Base-by-base conservation (phyloP, 2,888 invertebrate genomes). In the Metellina segmentata region DNA sequence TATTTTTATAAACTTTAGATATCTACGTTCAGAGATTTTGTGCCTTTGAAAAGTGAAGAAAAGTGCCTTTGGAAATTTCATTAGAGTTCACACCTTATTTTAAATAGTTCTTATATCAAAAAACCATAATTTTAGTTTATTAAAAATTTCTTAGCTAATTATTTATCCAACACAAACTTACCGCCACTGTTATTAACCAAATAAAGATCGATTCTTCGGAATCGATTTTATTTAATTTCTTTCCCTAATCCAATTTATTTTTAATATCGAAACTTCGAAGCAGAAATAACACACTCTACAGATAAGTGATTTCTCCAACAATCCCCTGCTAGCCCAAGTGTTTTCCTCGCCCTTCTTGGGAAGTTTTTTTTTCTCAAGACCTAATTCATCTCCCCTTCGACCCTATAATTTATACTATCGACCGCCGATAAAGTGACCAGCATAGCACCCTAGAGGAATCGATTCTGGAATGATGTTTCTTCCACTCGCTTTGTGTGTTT, bases 381-480 rank as follows among this genome's bases (percentile, higher is more conserved):
- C 72, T 81, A 52, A 51, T 72, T 48, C 71, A 11, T 34, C 71
- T 72, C 19, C 11, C 34, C 70, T 78, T 52, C 11, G 53, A 19
- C 87, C 53, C 75, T 88, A 75, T 69, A 88, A 88, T 88, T 88
- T 88, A 81, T 88, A 74, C 74, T 49, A 88, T 88, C 81, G 81
- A 88, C 61, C 69, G 20, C 61, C 72, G 61, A 81, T 81, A 81
- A 81, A 81, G 81, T 88, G 75, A 53, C 53, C 49, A 72, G 19
- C 53, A 81, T 72, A 81, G 34, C 48, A 34, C 53, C 71, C 51
- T n/a, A 20, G 16, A 69, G 16, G 61, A n/a, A 88, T 81, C 81
- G 88, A 88, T 88, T 81, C 20, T 48, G 49, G n/a, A n/a, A 19
- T 51, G 61, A 53, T 74, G 13, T 85, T 74, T 75, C 16, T 81